Conservation (phyloP, 1,140 invertebrate genomes). For the Colletes gigas region DNA sequence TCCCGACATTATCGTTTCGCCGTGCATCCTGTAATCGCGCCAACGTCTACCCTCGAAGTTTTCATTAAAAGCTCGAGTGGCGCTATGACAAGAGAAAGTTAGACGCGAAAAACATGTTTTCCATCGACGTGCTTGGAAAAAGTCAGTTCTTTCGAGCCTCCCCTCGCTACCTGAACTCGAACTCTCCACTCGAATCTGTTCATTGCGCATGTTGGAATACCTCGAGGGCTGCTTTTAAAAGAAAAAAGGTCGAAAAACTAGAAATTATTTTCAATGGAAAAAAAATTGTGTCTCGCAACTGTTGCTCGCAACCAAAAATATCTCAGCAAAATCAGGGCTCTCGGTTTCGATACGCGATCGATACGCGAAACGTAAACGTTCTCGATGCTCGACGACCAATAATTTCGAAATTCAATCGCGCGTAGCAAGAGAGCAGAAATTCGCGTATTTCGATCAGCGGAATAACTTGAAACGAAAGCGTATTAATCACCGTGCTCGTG, state of each 20-base stretch:
- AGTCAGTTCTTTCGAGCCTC: neutral
- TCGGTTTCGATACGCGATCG: too few relatives aligned
- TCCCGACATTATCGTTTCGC: neutral
- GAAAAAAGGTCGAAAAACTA: too few relatives aligned
- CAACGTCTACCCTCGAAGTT: neutral
- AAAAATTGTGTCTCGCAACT: too few relatives aligned
- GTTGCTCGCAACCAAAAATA: too few relatives aligned
- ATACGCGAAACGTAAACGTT: too few relatives aligned
- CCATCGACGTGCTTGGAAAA: neutral
- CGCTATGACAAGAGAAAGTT: constrained; percentile 17
- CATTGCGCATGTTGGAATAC: neutral
- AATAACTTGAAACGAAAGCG: neutral
- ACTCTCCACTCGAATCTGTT: neutral
- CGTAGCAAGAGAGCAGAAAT: neutral
- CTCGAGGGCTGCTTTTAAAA: too few relatives aligned
- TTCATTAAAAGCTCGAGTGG: constrained; percentile 1
- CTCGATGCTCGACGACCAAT: too few relatives aligned
- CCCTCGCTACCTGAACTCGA: neutral
- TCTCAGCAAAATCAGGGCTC: too few relatives aligned
- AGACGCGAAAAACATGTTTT: constrained; percentile 16
- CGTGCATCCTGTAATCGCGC: neutral
- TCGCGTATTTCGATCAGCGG: neutral
- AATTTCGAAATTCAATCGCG: too few relatives aligned
- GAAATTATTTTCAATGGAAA: too few relatives aligned
- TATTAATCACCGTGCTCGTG: neutral